Base-by-base conservation (phyloP, 2,113 vertebrate species). In the Scophthalmus maximus region DNA sequence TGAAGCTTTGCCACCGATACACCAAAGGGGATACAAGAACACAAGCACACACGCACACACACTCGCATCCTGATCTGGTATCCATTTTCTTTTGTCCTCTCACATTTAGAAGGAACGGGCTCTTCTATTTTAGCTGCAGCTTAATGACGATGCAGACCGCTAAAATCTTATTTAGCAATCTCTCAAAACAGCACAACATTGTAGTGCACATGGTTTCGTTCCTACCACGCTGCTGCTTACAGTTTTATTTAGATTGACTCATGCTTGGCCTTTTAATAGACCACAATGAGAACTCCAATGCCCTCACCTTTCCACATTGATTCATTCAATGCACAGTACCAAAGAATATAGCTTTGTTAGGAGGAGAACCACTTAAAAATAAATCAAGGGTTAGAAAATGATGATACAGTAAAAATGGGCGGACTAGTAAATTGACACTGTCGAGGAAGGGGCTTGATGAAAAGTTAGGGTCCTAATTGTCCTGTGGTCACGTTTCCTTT, bases 1-100 rank as follows among this genome's bases (percentile, higher is more conserved):
- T 89, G 85, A 88, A 81, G 79, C 72, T 20, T 36, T 73, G 79
- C 89, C 82, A 82, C 68, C 2, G 42, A 72, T 80, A 73, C 58
- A 85, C 79, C 68, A 79, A 79, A 71, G 22, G 66, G 34, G 36
- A 78, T 64, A 73, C 46, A 55, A 23, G 51, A 58, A 62, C 32
- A 42, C 68, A 65, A 71, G 5, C 42, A 44, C 18, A n/a, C 42
- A 44, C 42, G 8, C 46, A 49, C 47, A 34, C 55, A 34, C 18
- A 25, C 22, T 22, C n/a, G 8, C 55, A 22, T 56, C 53, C 27
- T 6, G 36, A 73, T 52, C 67, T 78, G 76, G 47, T 42, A 61
- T 72, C 25, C 53, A 56, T 86, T 79, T 52, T 38, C 9, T 42
- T 69, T 53, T 69, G 56, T 58, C 76, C 38, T 44, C 8, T 51